Base-by-base conservation (phyloP, 2,888 invertebrate genomes). In the Ligdia adustata region DNA sequence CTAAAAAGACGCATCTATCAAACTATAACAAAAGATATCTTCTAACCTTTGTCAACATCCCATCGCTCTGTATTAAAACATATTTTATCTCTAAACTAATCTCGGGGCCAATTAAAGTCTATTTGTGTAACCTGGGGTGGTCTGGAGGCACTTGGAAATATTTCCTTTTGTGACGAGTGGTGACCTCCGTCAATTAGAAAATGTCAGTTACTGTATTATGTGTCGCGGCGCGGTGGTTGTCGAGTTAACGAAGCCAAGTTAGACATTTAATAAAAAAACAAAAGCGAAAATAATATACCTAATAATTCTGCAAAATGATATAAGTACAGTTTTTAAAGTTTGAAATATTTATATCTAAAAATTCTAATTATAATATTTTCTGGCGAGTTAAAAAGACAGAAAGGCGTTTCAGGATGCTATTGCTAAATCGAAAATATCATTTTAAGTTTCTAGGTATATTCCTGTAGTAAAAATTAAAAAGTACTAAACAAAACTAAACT, bases 131-230 rank as follows among this genome's bases (percentile, higher is more conserved):
- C 40, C 33, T 26, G 70, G 77, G 86, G 87, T 86, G 85, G 87
- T 86, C 85, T 63, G 42, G 69, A 64, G 63, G 57, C 47, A 60
- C 67, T 66, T 29, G 44, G 60, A 66, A 70, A 72, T 65, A 68
- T 66, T 66, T 62, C 62, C 60, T 55, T 63, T 60, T 65, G 64
- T 62, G 55, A 52, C 41, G 55, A 51, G 61, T 60, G 64, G 62
- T 58, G 76, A 82, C 79, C 83, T 75, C 74, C 78, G 82, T 86
- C 85, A 84, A 80, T 79, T 82, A 75, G 68, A 79, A n/a, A 59
- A 77, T 81, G 83, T 82, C 82, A 77, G 84, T 81, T 80, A 69
- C 73, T 60, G 72, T 62, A 60, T 46, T 40, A 9, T 80, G 82
- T 77, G 73, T 66, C 52, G 58, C 60, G 52, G 49, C 60, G 29